Conservation (phyloP, 2,113 vertebrate genomes). For the Syngnathus floridae region DNA sequence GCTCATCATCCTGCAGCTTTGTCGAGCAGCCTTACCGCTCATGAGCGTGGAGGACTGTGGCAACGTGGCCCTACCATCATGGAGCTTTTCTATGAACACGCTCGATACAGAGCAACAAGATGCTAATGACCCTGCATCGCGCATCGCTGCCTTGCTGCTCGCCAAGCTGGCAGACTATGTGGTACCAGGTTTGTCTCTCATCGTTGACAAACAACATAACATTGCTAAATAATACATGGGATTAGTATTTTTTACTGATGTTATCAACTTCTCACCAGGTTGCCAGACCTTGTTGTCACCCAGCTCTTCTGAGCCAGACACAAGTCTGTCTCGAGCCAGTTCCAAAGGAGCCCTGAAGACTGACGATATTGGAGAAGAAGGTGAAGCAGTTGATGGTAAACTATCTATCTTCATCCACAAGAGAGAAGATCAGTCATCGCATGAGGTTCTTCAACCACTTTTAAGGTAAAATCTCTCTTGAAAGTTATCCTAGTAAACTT, state of each 20-base stretch:
- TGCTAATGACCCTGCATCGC: conserved; percentile 90
- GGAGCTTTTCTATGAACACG: conserved; percentile 92
- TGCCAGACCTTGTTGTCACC: conserved; percentile 97
- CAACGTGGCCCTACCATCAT: conserved; percentile 90
- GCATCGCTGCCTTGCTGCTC: conserved; percentile 87
- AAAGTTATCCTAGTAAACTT: neutral
- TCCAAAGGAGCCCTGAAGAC: conserved; percentile 89
- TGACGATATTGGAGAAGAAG: conserved; percentile 88
- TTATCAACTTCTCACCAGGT: conserved; percentile 55
- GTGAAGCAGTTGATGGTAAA: conserved; percentile 94
- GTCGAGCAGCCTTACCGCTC: conserved; percentile 89
- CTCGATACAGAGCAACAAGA: conserved; percentile 90
- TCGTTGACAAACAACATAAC: neutral
- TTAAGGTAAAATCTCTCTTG: conserved; percentile 75
- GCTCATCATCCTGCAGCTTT: conserved; percentile 93
- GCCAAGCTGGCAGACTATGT: conserved; percentile 96
- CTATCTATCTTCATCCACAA: conserved; percentile 98
- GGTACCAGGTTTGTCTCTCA: conserved; percentile 82
- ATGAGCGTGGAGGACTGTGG: conserved; percentile 98
- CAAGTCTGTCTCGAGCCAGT: conserved; percentile 78
- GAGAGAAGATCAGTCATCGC: conserved; percentile 94
- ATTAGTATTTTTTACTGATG: neutral
- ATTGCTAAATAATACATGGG: neutral
- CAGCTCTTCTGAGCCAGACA: conserved; percentile 89
- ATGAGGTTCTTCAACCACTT: conserved; percentile 93